Evolutionary conservation across 2,888 invertebrate genomes (phyloP).

Genomic region (Hypomecis atomaria): DNA sequence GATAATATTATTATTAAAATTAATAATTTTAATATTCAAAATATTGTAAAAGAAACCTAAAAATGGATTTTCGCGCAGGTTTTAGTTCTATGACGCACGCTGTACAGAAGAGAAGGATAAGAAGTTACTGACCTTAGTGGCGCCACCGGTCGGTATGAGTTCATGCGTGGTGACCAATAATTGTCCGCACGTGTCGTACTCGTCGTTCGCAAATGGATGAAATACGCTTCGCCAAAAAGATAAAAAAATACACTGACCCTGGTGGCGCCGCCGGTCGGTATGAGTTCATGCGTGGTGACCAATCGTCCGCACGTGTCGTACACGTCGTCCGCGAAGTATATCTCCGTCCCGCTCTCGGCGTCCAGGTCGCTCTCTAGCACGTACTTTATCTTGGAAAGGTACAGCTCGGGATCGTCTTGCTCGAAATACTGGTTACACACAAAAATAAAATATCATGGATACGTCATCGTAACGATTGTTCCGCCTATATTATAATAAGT

Average conservation of each 20-base stretch:
- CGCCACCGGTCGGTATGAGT: slow-evolving; percentile 92
- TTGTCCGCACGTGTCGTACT: slow-evolving; percentile 91
- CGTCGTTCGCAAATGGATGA: slow-evolving; percentile 97
- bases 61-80: too few species aligned
- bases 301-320: slow-evolving; percentile 92
- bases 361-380: slow-evolving; percentile 96
- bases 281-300: slow-evolving; percentile 90
- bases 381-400: slow-evolving; percentile 96
- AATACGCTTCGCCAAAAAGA: background rate
- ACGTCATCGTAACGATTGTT: too few species aligned
- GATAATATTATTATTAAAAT: too few species aligned
- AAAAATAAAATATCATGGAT: background rate
- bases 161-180: slow-evolving; percentile 92
- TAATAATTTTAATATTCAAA: too few species aligned
- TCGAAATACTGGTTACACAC: slow-evolving; percentile 90
- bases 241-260: slow-evolving; percentile 50
- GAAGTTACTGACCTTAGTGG: slow-evolving; percentile 71
- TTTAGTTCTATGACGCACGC: too few species aligned
- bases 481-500: too few species aligned
- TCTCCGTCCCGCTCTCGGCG: slow-evolving; percentile 88
- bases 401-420: slow-evolving; percentile 97
- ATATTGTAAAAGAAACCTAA: too few species aligned
- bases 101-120: background rate
- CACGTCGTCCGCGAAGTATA: slow-evolving; percentile 95
- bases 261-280: slow-evolving; percentile 92